Conservation (phyloP, 2,113 vertebrate species). For the Sminthopsis crassicaudata region DNA sequence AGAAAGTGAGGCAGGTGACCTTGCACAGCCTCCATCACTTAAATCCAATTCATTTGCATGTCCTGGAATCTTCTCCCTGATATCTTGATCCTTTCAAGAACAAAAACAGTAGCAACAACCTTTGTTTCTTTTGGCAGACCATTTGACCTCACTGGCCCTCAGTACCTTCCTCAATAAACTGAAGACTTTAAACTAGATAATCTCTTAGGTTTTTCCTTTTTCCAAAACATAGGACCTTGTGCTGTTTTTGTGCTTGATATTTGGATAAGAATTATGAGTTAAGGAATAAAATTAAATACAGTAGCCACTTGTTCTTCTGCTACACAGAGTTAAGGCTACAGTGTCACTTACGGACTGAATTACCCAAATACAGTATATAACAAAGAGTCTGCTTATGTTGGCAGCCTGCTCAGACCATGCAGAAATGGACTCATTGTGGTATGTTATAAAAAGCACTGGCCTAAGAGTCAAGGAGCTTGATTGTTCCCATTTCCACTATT, state of each 20-base stretch:
- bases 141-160: not conserved
- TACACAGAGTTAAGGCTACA: constrained; percentile 41
- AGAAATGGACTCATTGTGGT: constrained; percentile 5
- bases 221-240: not conserved
- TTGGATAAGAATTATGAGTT: constrained; percentile 61
- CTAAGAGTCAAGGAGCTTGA: constrained; percentile 55
- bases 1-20: too few species aligned
- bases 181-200: not conserved
- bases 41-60: too few species aligned
- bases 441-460: constrained; percentile 46
- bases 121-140: not conserved
- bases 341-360: constrained; percentile 20
- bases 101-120: too few species aligned
- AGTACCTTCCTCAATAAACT: not conserved
- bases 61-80: too few species aligned
- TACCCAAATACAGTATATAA: constrained; percentile 18
- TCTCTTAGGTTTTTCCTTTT: not conserved
- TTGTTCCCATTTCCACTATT: constrained; percentile 17
- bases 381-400: constrained; percentile 58
- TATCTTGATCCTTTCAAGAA: too few species aligned
- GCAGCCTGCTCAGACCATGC: constrained; percentile 33
- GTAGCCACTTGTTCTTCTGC: constrained; percentile 54
- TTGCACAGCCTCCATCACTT: too few species aligned
- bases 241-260: constrained; percentile 17
- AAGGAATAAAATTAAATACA: constrained; percentile 57